Base-by-base conservation (phyloP, 1,140 invertebrate genomes). In the Cataglyphis hispanica region DNA sequence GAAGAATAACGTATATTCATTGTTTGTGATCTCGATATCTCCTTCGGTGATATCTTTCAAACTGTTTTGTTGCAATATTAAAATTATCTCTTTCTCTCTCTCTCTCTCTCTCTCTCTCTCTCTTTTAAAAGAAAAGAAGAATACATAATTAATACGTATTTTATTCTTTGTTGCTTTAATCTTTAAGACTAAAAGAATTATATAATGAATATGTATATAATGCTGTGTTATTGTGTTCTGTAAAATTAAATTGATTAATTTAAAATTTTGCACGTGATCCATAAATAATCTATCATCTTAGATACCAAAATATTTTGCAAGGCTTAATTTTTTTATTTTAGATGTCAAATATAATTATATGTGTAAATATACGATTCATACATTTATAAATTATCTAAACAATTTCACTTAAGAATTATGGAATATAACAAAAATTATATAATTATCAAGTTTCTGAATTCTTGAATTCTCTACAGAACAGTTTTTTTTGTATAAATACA, bases 11-110 rank as follows among this genome's bases (percentile, higher is more conserved):
- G 27, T 31, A 53, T 31, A 34, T 53, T 53, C 19, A 34, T 72
- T n/a, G 11, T 69, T 80, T 37, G 3, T 58, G n/a, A 67, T 27
- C 25, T 69, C 13, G 16, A 72, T 53, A 27, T 70, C 19, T 70
- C 34, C 50, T 66, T 66, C 22, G 1, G n/a, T 6, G 8, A 40
- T 61, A 40, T 13, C 40, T 19, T 31, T 67, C 10, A 40, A 77
- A 31, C 53, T 10, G n/a, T 40, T 75, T 76, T 40, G 1, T 74
- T 56, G 13, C 69, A 2, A 56, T 56, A 3, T 74, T 74, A 53
- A 56, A 22, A 58, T 53, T 74, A 56, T 25, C 31, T 37, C n/a
- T 75, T 3, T 31, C 31, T 31, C 31, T 31, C 31, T 31, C 31
- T 31, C 4, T 58, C 5, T 25, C 31, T 37, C n/a, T 75, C 1